A percentile compares a stretch with the other conserved stretches of the same genome.
Evolutionary conservation across 2,888 invertebrate genomes (phyloP).

Genomic region (Cremastobaeus sp.): DNA sequence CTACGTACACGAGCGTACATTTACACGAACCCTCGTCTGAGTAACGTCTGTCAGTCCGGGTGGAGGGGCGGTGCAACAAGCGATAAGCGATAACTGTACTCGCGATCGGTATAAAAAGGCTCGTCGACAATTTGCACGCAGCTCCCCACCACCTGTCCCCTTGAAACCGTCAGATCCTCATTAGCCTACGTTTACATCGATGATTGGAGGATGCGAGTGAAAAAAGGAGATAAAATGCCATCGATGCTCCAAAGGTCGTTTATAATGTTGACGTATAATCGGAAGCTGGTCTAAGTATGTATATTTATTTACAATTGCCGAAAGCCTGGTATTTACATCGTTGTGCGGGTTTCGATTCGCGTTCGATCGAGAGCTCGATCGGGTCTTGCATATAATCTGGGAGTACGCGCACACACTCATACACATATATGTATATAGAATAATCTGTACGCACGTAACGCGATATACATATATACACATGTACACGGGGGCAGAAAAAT

Average conservation of each 20-base stretch:
- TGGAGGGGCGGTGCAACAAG: conserved; percentile 19
- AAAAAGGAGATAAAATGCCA: conserved; percentile 20
- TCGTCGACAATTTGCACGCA: conserved; percentile 21
- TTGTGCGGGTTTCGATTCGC: conserved; percentile 10
- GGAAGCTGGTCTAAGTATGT: conserved; percentile 52
- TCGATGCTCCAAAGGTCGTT: conserved; percentile 31
- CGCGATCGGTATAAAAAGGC: conserved; percentile 27
- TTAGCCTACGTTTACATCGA: conserved; percentile 23
- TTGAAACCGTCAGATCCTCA: conserved; percentile 7
- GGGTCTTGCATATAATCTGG: conserved; percentile 11
- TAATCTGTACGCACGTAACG: no score
- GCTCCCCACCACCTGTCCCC: no score
- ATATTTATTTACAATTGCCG: conserved; percentile 70
- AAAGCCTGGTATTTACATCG: conserved; percentile 62
- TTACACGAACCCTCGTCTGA: conserved; percentile 27
- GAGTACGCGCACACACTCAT: conserved; percentile 50
- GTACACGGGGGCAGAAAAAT: conserved; percentile 31
- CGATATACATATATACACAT: conserved; percentile 58
- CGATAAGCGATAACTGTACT: conserved; percentile 20
- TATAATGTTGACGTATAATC: conserved; percentile 46
- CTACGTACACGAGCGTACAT: conserved; percentile 51
- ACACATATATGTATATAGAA: conserved; percentile 61
- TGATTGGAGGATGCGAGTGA: conserved; percentile 1
- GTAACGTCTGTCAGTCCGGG: conserved; percentile 37
- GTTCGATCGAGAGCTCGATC: background rate